Conservation (phyloP, 2,888 invertebrate species). For the Metallyticus violacea region DNA sequence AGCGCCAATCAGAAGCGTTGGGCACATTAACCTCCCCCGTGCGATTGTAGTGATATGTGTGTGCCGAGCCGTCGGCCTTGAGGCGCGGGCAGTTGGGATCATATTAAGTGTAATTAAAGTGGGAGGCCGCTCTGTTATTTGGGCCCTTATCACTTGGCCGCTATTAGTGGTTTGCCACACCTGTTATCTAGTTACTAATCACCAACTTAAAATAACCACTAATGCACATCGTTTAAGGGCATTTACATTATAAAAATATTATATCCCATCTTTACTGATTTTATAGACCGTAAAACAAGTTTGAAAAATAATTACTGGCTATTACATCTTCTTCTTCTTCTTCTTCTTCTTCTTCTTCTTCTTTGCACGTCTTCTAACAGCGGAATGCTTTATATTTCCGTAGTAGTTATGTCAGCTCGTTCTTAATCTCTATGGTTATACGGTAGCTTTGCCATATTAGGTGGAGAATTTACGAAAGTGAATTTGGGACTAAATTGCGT, state of each 20-base stretch:
- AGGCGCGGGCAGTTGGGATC: conserved; percentile 10
- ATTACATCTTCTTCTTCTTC: not conserved
- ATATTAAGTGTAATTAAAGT: conserved; percentile 18
- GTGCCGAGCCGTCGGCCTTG: not conserved
- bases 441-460: no score
- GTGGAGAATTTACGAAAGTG: no score
- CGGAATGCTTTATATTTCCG: not conserved
- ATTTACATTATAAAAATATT: not conserved
- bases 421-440: no score
- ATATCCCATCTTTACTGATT: no score
- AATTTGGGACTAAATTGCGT: no score
- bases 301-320: not conserved
- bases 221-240: not conserved
- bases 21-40: no score
- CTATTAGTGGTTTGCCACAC: no score
- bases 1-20: no score
- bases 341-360: not conserved
- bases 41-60: not conserved
- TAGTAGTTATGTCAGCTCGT: no score
- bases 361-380: not conserved
- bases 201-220: no score
- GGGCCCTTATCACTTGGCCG: not conserved
- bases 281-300: not conserved
- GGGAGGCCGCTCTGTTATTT: conserved; percentile 13
- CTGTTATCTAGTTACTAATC: not conserved